Percentiles rank a stretch among this genome's conserved stretches.
These are phyloP conservation scores for Hyperoplus lanceolatus DNA, from an alignment of 2,797 vertebrate species.

Conservation along the genomic window DNA sequence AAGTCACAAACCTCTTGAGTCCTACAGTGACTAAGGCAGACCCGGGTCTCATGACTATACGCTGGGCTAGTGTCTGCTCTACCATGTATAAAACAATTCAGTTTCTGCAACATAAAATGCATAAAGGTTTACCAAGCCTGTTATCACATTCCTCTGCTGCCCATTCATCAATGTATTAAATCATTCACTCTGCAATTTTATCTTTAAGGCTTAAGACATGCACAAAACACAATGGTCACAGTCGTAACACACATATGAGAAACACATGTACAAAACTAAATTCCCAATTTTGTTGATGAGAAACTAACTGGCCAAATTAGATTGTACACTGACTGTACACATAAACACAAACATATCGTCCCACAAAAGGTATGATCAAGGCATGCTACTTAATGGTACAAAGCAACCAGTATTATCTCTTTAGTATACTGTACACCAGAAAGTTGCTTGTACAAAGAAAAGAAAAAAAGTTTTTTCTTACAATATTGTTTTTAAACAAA, in stretches of 20 bases:
- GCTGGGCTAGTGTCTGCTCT: constrained; percentile 31
- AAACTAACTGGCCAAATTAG: background rate
- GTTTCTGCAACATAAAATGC: constrained; percentile 27
- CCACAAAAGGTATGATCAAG: background rate
- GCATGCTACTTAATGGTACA: constrained; percentile 14
- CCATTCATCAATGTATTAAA: constrained; percentile 1
- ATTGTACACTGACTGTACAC: background rate
- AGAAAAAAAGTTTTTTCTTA: background rate
- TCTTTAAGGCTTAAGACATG: constrained; percentile 57
- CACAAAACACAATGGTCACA: constrained; percentile 10
- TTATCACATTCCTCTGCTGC: constrained; percentile 23
- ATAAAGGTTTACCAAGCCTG: constrained; percentile 36
- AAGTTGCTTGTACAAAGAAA: constrained; percentile 10
- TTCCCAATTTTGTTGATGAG: background rate
- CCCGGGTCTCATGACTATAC: constrained; percentile 69
- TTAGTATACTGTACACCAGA: background rate
- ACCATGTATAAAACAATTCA: constrained; percentile 11
- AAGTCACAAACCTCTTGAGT: constrained; percentile 62
- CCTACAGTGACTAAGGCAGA: constrained; percentile 59
- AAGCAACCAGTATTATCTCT: constrained; percentile 3
- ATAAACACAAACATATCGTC: background rate
- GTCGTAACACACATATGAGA: constrained; percentile 3
- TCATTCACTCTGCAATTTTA: background rate
- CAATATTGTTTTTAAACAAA: background rate
- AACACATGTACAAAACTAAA: constrained; percentile 19